Conservation (phyloP, 2,797 vertebrate genomes). For the Craterocephalus amniculus region DNA sequence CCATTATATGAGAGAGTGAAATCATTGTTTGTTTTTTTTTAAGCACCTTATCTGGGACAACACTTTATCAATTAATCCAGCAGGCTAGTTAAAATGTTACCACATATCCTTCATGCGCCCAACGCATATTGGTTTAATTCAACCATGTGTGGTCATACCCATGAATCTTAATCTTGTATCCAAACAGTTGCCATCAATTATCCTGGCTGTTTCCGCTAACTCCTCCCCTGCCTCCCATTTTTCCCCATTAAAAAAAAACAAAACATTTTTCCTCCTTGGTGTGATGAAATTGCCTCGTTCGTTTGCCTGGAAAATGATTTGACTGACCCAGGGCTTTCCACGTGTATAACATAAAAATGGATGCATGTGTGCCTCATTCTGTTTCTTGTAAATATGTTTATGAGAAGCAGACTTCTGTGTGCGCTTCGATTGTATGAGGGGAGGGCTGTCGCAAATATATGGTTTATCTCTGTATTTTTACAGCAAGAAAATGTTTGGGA, state of each 20-base stretch:
- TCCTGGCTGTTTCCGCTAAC: conserved; percentile 71
- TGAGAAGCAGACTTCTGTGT: background rate
- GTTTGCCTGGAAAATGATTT: conserved; percentile 68
- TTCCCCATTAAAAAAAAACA: conserved; percentile 76
- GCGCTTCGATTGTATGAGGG: background rate
- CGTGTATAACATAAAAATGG: conserved; percentile 51
- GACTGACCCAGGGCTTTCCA: conserved; percentile 57
- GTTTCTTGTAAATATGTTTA: conserved; percentile 16
- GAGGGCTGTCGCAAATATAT: background rate
- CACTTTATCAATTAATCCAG: conserved; percentile 75
- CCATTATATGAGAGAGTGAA: conserved; percentile 48
- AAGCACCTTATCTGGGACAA: conserved; percentile 54
- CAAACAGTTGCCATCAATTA: conserved; percentile 85
- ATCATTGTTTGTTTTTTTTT: conserved; percentile 38
- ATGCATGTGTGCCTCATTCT: conserved; percentile 29
- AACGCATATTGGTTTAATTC: conserved; percentile 48
- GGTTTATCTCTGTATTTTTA: background rate
- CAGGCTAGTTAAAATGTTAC: conserved; percentile 65
- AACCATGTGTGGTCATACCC: conserved; percentile 65
- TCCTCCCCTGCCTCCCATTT: conserved; percentile 78
- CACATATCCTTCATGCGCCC: conserved; percentile 71
- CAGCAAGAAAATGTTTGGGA: background rate
- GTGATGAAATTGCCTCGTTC: conserved; percentile 65
- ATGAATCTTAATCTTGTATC: conserved; percentile 85
- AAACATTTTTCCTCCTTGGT: conserved; percentile 54